Evolutionary conservation across 2,797 vertebrate species (phyloP).

Genomic region (Notoglanidium macrostoma): DNA sequence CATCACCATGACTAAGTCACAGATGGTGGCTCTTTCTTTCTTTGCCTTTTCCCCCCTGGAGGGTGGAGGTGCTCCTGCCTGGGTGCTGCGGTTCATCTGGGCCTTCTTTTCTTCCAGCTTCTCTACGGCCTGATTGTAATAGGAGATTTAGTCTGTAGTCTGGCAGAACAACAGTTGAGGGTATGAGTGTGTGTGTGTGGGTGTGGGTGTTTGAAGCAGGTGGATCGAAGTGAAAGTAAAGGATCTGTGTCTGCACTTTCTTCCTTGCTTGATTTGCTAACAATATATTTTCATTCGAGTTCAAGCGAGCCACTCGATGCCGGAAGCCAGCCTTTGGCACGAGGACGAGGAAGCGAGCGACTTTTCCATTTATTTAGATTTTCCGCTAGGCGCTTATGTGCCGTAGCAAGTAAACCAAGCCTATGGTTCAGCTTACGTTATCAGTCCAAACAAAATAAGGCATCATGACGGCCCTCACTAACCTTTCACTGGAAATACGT

Average conservation of each 20-base stretch:
- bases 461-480: background rate
- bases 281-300: background rate
- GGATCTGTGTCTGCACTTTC: background rate
- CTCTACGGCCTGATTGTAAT: constrained; percentile 67
- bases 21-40: constrained; percentile 80
- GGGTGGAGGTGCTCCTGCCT: constrained; percentile 72
- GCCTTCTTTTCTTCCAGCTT: constrained; percentile 61
- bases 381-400: background rate
- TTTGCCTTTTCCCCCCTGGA: constrained; percentile 67
- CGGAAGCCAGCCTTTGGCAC: background rate
- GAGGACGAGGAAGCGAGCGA: background rate
- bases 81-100: constrained; percentile 63
- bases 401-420: background rate
- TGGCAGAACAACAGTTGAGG: constrained; percentile 60
- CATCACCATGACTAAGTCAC: constrained; percentile 83
- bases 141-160: constrained; percentile 73
- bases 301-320: background rate
- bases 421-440: background rate
- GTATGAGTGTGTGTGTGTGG: background rate
- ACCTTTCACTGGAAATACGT: background rate
- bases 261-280: background rate
- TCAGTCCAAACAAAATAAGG: too few species aligned
- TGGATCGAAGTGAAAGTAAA: constrained; percentile 3
- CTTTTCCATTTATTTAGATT: background rate
- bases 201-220: background rate